phyloP scores from a whole-genome alignment of 2,797 vertebrate genomes.

The Buphagus erythrorhynchus region DNA sequence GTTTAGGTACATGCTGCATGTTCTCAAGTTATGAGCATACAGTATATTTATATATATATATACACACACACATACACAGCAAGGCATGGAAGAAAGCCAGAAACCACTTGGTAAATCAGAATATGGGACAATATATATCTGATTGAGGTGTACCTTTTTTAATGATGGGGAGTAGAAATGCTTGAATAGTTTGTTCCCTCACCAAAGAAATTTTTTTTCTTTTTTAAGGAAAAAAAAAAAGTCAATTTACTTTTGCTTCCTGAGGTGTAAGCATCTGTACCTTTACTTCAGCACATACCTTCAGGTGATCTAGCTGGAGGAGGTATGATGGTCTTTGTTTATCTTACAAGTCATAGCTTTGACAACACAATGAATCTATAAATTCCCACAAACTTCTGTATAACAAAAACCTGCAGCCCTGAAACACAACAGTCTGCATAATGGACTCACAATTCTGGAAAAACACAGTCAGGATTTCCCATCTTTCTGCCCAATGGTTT shows the following conservation, averaged over 20 bases:
- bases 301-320: constrained; percentile 2
- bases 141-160: neutral
- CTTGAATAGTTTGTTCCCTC: neutral
- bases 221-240: neutral
- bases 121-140: neutral
- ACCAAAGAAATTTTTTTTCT: neutral
- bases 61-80: neutral
- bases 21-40: neutral
- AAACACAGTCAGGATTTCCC: neutral
- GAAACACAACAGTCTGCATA: neutral
- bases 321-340: constrained; percentile 17
- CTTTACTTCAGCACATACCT: neutral
- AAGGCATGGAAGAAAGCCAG: neutral
- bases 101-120: neutral
- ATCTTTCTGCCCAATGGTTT: neutral
- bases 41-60: neutral
- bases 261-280: constrained; percentile 54
- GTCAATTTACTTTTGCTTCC: neutral
- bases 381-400: neutral
- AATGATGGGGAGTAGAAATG: neutral
- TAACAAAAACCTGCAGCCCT: neutral
- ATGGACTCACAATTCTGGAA: neutral
- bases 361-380: neutral
- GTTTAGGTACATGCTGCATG: neutral
- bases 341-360: constrained; percentile 42